phyloP scores from a whole-genome alignment of 2,797 vertebrate species.

The Moxostoma hubbsi region DNA sequence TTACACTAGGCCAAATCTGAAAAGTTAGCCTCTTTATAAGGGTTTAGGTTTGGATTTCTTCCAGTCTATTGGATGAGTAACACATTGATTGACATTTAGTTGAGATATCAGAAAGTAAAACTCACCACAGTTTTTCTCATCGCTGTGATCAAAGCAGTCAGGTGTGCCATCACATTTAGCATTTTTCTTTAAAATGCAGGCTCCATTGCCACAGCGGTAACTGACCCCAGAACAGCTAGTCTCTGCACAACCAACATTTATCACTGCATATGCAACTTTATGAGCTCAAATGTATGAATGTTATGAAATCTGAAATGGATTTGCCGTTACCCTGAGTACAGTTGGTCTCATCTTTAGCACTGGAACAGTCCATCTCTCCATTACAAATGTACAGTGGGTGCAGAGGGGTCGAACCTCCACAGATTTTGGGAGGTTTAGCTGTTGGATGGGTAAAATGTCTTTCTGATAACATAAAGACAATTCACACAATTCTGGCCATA shows the following conservation, averaged over 20 bases:
- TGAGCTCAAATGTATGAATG: neutral
- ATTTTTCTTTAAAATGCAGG: slow-evolving; percentile 91
- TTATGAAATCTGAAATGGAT: neutral
- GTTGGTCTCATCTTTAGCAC: slow-evolving; percentile 87
- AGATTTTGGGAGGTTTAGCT: slow-evolving; percentile 80
- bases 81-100: neutral
- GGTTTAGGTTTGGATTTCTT: neutral
- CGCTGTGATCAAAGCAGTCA: slow-evolving; percentile 88
- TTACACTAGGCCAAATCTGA: neutral
- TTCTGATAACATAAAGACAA: too few relatives aligned
- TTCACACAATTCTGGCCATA: too few relatives aligned
- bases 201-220: slow-evolving; percentile 84
- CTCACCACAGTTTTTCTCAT: slow-evolving; percentile 91
- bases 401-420: slow-evolving; percentile 71
- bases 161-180: slow-evolving; percentile 86
- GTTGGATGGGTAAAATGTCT: slow-evolving; percentile 36
- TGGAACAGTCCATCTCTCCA: slow-evolving; percentile 84
- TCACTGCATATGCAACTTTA: neutral
- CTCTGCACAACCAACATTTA: slow-evolving; percentile 72
- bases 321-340: slow-evolving; percentile 83
- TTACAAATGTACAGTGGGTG: slow-evolving; percentile 83
- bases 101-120: neutral
- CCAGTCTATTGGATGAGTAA: neutral
- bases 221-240: slow-evolving; percentile 83
- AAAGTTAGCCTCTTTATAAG: too few relatives aligned